A percentile compares a stretch with the other conserved stretches of the same genome.
These are phyloP conservation scores for Hedychridium roseum DNA, from an alignment of 2,888 invertebrate species.

Conservation along the genomic window DNA sequence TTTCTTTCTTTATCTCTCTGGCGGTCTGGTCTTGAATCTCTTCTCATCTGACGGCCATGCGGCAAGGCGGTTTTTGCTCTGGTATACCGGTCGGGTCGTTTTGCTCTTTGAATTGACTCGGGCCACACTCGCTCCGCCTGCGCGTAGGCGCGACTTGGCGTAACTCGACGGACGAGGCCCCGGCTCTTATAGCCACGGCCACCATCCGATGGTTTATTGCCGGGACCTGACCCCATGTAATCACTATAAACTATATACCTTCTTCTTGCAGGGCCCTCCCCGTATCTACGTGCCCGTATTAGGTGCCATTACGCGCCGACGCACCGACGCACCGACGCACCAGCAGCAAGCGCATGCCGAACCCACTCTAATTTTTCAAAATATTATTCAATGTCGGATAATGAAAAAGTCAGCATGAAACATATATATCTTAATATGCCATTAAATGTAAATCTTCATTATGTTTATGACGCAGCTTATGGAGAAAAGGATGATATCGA, in stretches of 20 bases:
- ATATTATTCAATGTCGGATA: no score
- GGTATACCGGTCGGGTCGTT: slow-evolving; percentile 48
- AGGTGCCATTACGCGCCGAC: slow-evolving; percentile 54
- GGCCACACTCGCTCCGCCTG: slow-evolving; percentile 55
- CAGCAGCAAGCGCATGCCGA: no score
- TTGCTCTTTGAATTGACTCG: slow-evolving; percentile 59
- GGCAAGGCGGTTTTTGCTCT: slow-evolving; percentile 43
- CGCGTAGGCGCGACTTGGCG: slow-evolving; percentile 54
- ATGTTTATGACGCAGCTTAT: no score
- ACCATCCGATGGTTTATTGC: slow-evolving; percentile 62
- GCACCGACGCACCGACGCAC: no score
- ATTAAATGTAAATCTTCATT: no score
- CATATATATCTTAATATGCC: no score
- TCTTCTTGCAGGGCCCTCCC: slow-evolving; percentile 45
- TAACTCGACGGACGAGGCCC: slow-evolving; percentile 36
- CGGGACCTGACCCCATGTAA: slow-evolving; percentile 63
- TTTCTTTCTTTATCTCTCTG: slow-evolving; percentile 8
- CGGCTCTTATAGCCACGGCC: slow-evolving; percentile 53
- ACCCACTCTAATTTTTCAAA: no score
- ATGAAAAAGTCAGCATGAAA: no score
- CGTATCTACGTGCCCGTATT: slow-evolving; percentile 57
- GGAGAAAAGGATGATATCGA: no score
- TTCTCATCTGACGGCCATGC: slow-evolving; percentile 5
- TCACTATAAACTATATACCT: slow-evolving; percentile 63
- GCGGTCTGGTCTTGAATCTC: slow-evolving; percentile 17